Evolutionary conservation across 2,113 vertebrate genomes (phyloP).

Genomic region (Riparia riparia): DNA sequence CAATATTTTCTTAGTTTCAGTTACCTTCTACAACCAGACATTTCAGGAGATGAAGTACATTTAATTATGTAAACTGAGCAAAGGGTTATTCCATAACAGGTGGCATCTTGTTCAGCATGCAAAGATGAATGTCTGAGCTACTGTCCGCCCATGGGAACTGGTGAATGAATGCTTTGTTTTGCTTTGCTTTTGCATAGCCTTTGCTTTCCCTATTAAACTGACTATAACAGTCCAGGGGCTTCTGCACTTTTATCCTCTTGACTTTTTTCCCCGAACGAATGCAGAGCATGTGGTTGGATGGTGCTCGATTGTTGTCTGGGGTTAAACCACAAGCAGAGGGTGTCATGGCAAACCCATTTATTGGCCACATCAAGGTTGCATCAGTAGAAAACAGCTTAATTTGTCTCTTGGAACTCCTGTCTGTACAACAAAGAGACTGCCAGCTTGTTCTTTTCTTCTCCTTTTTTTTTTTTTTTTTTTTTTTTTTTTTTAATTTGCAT

Average conservation of each 20-base stretch:
- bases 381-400: not conserved
- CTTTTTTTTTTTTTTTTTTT: not conserved
- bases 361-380: not conserved
- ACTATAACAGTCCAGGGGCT: not conserved
- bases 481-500: not conserved
- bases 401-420: not conserved
- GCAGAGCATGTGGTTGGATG: rapidly evolving
- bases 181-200: not conserved
- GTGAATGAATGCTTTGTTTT: not conserved
- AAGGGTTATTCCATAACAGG: not conserved
- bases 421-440: not conserved
- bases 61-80: not conserved
- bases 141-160: not conserved
- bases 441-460: not conserved
- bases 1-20: not conserved
- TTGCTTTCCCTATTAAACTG: not conserved
- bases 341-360: not conserved
- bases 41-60: not conserved
- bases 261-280: not conserved
- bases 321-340: not conserved
- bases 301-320: not conserved
- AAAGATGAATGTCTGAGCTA: not conserved
- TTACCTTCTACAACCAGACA: not conserved
- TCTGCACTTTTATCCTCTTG: not conserved
- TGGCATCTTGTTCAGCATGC: no score